Percentiles rank a stretch among this genome's conserved stretches.
phyloP scores from a whole-genome alignment of 2,113 vertebrate species.

The Butorides virescens region DNA sequence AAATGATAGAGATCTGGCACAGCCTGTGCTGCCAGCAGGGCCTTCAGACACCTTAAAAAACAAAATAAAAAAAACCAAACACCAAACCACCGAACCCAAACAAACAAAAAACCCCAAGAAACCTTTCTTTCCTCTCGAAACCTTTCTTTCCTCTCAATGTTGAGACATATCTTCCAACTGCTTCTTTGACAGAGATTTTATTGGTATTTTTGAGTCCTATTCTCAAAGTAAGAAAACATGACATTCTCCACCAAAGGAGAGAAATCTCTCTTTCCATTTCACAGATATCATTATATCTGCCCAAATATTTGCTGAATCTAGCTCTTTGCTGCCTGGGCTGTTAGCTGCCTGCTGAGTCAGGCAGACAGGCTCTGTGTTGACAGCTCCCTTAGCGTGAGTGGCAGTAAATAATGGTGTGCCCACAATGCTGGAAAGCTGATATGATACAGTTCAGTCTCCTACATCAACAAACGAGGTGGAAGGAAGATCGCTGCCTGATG shows the following conservation, averaged over 20 bases:
- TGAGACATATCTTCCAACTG: not conserved
- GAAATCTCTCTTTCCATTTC: not conserved
- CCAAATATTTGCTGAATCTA: not conserved
- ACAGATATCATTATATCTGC: not conserved
- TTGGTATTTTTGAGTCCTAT: not conserved
- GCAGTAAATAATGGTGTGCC: not conserved
- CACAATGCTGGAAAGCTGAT: not conserved
- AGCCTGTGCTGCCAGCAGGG: not conserved
- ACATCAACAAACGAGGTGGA: not conserved
- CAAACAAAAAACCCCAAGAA: not conserved
- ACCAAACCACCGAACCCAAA: not conserved
- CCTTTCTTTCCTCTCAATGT: not conserved
- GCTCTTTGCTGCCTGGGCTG: not conserved
- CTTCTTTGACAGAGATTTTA: not conserved
- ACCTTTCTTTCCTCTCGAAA: not conserved
- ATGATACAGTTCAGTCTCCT: not conserved
- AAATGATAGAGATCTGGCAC: not conserved
- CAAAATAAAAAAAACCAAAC: too few relatives aligned
- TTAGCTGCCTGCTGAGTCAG: not conserved
- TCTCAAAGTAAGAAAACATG: not conserved
- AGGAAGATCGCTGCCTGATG: not conserved
- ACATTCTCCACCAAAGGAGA: not conserved
- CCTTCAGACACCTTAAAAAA: not conserved
- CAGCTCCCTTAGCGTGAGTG: not conserved
- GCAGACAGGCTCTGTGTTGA: constrained; percentile 2